Conservation (phyloP, 2,797 vertebrate genomes). For the Melanotaenia pygmaea region DNA sequence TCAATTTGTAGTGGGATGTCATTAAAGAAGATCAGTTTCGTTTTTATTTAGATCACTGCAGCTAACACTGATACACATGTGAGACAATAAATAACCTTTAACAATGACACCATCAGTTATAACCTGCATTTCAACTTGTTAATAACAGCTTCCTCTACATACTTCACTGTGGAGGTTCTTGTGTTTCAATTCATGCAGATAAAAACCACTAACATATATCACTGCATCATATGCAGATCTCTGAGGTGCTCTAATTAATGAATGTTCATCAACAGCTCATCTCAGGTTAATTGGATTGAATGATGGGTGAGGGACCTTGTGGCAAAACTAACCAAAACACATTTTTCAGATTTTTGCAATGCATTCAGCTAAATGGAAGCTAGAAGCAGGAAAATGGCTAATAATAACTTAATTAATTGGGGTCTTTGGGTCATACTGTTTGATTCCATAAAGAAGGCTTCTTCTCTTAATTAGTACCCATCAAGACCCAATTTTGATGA, state of each 20-base stretch:
- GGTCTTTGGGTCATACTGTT: slow-evolving; percentile 82
- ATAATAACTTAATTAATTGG: slow-evolving; percentile 87
- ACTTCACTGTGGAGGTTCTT: slow-evolving; percentile 49
- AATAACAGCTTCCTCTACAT: slow-evolving; percentile 3
- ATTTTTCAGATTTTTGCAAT: slow-evolving; percentile 32
- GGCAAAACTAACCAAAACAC: slow-evolving; percentile 62
- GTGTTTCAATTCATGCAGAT: slow-evolving; percentile 78
- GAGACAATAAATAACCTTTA: not conserved
- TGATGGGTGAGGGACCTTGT: slow-evolving; percentile 56
- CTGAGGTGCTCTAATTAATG: slow-evolving; percentile 88
- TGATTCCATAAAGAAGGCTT: slow-evolving; percentile 79
- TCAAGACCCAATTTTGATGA: slow-evolving; percentile 83
- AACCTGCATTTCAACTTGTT: slow-evolving; percentile 5
- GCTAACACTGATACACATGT: not conserved
- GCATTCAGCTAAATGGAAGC: slow-evolving; percentile 51
- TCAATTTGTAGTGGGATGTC: too few species aligned
- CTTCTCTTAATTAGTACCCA: slow-evolving; percentile 85
- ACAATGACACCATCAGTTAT: not conserved
- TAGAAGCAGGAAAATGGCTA: slow-evolving; percentile 64
- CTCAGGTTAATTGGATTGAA: slow-evolving; percentile 88
- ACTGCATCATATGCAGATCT: slow-evolving; percentile 54
- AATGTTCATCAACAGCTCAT: slow-evolving; percentile 82
- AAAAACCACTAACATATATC: slow-evolving; percentile 59
- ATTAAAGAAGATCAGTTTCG: too few species aligned
- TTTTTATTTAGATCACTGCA: too few species aligned